Percentiles rank a stretch among this genome's conserved stretches.
phyloP scores from a whole-genome alignment of 1,140 invertebrate species.

The Dermatophagoides farinae region DNA sequence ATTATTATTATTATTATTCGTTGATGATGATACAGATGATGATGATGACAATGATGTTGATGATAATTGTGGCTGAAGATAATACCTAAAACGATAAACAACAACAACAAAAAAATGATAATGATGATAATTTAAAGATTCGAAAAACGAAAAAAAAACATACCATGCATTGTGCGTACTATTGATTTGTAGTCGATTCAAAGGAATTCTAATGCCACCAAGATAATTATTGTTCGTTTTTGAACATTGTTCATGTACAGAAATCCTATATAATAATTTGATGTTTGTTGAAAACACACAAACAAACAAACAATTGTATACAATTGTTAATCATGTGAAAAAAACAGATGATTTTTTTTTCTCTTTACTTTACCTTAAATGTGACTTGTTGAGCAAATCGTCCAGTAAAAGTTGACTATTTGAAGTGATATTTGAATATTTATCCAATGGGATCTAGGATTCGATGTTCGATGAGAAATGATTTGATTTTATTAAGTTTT shows the following conservation, averaged over 20 bases:
- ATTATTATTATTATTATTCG: slow-evolving; percentile 17
- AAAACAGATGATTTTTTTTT: too few species aligned
- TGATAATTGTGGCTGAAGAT: slow-evolving; percentile 40
- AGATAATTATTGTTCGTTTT: slow-evolving; percentile 56
- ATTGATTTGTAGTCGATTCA: slow-evolving; percentile 34
- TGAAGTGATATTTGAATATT: slow-evolving; percentile 21
- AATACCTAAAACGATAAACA: slow-evolving; percentile 41
- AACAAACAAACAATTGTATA: not conserved
- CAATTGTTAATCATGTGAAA: too few species aligned
- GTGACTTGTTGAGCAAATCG: not conserved
- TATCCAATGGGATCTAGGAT: not conserved
- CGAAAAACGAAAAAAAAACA: too few species aligned
- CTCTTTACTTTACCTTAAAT: not conserved
- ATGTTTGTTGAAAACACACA: not conserved
- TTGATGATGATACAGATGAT: too few species aligned
- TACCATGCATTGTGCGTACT: slow-evolving; percentile 25
- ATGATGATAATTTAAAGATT: too few species aligned
- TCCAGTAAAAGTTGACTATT: slow-evolving; percentile 6
- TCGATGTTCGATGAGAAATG: not conserved
- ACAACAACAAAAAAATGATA: not conserved
- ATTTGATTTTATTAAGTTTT: too few species aligned
- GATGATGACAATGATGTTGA: too few species aligned
- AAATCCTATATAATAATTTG: slow-evolving; percentile 32
- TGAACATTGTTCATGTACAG: slow-evolving; percentile 57
- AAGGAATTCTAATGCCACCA: slow-evolving; percentile 56